Percentiles rank a stretch among this genome's conserved stretches.
Conservation (phyloP, 2,888 invertebrate species). For the Metalampra italica region DNA sequence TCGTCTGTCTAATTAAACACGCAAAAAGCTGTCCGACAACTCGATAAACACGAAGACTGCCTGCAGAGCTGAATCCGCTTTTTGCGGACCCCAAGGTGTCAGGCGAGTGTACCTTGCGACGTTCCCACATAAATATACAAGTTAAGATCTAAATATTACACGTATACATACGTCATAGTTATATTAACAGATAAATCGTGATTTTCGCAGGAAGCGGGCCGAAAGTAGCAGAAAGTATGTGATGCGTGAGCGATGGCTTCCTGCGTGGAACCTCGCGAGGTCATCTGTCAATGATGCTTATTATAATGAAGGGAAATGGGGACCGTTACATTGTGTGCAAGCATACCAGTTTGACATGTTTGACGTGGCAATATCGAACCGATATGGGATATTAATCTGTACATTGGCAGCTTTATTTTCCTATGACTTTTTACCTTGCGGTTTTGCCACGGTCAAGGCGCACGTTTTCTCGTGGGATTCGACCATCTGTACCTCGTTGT, state of each 20-base stretch:
- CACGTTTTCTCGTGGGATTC: no score
- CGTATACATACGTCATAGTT: background rate
- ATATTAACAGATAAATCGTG: constrained; percentile 5
- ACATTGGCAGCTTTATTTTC: no score
- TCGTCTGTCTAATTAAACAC: background rate
- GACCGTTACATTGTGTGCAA: constrained; percentile 14
- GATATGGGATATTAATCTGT: no score
- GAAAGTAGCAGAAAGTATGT: constrained; percentile 31
- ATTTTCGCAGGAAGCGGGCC: constrained; percentile 51
- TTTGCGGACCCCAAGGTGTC: background rate
- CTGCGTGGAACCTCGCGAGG: constrained; percentile 39
- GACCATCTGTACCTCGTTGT: no score
- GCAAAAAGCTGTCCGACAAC: no score
- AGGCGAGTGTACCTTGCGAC: background rate
- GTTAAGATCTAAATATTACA: background rate
- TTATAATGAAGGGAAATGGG: constrained; percentile 13
- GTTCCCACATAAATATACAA: constrained; percentile 1
- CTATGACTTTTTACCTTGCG: no score
- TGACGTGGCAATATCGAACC: background rate
- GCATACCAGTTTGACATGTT: constrained; percentile 3
- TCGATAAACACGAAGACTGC: background rate
- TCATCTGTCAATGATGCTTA: constrained; percentile 10
- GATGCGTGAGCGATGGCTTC: constrained; percentile 47
- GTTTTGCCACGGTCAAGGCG: no score
- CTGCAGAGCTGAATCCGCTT: background rate